A percentile compares a stretch with the other conserved stretches of the same genome.
phyloP scores from a whole-genome alignment of 2,113 vertebrate genomes.

The Rhinolophus ferrumequinum region DNA sequence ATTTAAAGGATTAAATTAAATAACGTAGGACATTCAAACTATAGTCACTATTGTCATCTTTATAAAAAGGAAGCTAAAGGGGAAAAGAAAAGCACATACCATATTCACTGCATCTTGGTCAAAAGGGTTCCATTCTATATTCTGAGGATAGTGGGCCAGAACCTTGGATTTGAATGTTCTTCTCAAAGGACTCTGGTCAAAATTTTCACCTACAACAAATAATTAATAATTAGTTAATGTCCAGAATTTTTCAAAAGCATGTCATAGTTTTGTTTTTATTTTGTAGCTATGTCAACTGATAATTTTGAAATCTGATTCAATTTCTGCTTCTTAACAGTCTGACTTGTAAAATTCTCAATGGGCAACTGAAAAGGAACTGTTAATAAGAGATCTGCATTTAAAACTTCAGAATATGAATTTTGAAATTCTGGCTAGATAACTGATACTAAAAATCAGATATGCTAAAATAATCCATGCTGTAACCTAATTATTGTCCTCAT shows the following conservation, averaged over 20 bases:
- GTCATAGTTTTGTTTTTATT: slow-evolving; percentile 24
- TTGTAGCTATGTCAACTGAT: background rate
- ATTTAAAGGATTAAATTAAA: slow-evolving; percentile 38
- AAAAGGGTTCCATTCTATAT: slow-evolving; percentile 95
- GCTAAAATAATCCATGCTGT: background rate
- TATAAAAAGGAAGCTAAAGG: background rate
- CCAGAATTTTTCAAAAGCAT: background rate
- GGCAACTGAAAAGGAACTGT: background rate
- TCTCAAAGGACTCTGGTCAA: slow-evolving; percentile 96
- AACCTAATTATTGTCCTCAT: background rate
- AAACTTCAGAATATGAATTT: slow-evolving; percentile 48
- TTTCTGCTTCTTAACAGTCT: slow-evolving; percentile 36
- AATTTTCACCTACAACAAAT: slow-evolving; percentile 92
- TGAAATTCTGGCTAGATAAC: slow-evolving; percentile 14
- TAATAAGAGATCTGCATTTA: slow-evolving; percentile 5
- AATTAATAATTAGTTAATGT: slow-evolving; percentile 49
- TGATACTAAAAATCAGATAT: slow-evolving; percentile 18
- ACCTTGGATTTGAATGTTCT: slow-evolving; percentile 99
- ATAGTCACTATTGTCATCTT: background rate
- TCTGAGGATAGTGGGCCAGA: slow-evolving; percentile 96
- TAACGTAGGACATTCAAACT: slow-evolving; percentile 30
- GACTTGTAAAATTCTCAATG: slow-evolving; percentile 24
- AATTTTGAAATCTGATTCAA: slow-evolving; percentile 10
- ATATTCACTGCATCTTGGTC: slow-evolving; percentile 98
- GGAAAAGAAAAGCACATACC: slow-evolving; percentile 87